A percentile compares a stretch with the other conserved stretches of the same genome.
These are phyloP conservation scores for Helobdella robusta DNA, from an alignment of 2,888 invertebrate genomes.

Conservation along the genomic window DNA sequence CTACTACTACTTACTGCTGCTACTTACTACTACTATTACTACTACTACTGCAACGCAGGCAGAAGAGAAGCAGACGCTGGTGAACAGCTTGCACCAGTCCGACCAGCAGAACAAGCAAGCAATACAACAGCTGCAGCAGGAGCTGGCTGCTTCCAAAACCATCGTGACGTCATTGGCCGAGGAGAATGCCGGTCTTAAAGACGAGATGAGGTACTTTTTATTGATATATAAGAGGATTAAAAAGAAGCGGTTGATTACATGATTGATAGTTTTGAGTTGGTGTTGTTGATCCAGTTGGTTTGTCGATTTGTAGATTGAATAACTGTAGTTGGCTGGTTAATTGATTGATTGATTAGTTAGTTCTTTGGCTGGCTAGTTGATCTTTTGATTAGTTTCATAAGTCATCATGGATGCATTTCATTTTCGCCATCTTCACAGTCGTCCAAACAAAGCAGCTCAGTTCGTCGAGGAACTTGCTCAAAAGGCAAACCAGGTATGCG, in stretches of 20 bases:
- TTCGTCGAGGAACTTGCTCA: too few species aligned
- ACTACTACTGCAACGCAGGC: neutral
- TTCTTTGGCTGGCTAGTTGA: neutral
- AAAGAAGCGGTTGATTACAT: neutral
- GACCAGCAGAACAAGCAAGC: constrained; percentile 21
- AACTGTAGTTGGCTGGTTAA: neutral
- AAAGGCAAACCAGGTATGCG: too few species aligned
- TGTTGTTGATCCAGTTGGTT: neutral
- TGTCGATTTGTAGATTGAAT: neutral
- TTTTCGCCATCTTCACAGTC: too few species aligned
- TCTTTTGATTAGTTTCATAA: too few species aligned
- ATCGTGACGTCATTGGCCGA: constrained; percentile 17
- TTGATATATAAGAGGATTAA: too few species aligned
- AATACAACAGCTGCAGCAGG: constrained; percentile 20
- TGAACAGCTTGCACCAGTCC: constrained; percentile 18
- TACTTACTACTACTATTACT: neutral
- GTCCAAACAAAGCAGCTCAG: too few species aligned
- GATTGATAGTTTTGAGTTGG: neutral
- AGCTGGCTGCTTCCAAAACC: neutral
- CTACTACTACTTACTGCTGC: neutral
- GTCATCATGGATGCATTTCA: too few species aligned
- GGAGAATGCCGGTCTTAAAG: constrained; percentile 16
- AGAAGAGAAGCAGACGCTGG: constrained; percentile 16
- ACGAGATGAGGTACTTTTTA: constrained; percentile 6
- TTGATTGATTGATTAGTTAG: constrained; percentile 2